phyloP scores from a whole-genome alignment of 2,888 invertebrate genomes.

The Cantharis rufa region DNA sequence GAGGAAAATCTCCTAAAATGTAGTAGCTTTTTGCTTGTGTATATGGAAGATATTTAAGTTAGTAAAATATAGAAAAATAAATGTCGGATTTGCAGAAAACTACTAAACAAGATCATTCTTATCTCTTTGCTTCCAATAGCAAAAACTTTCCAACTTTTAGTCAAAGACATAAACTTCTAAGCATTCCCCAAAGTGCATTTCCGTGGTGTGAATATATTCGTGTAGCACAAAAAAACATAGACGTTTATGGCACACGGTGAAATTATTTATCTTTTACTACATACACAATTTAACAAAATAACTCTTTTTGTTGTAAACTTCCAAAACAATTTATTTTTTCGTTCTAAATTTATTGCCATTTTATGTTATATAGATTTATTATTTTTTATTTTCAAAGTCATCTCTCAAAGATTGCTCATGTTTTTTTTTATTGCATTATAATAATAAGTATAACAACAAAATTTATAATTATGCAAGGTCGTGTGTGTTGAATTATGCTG shows the following conservation, averaged over 20 bases:
- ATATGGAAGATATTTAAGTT: neutral
- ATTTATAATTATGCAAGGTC: neutral
- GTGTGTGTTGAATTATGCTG: neutral
- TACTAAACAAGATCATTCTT: slow-evolving; percentile 21
- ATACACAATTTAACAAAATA: neutral
- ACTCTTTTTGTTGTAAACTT: neutral
- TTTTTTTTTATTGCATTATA: no score
- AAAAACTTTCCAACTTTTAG: slow-evolving; percentile 30
- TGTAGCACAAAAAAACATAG: slow-evolving; percentile 31
- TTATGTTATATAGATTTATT: neutral
- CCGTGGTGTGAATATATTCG: slow-evolving; percentile 34
- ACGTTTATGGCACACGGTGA: slow-evolving; percentile 33
- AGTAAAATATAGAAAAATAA: slow-evolving; percentile 26
- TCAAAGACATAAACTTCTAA: slow-evolving; percentile 30
- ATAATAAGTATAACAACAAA: neutral
- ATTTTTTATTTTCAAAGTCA: neutral
- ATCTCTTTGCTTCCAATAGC: slow-evolving; percentile 30
- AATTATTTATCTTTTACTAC: slow-evolving; percentile 32
- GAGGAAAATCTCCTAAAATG: neutral
- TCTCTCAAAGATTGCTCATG: no score
- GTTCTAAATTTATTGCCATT: neutral
- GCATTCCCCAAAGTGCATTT: slow-evolving; percentile 33
- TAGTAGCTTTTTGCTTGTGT: neutral
- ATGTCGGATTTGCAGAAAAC: slow-evolving; percentile 24
- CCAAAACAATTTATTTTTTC: neutral